Percentiles rank a stretch among this genome's conserved stretches.
Conservation (phyloP, 2,797 vertebrate species). For the Typhlichthys eigenmanni region DNA sequence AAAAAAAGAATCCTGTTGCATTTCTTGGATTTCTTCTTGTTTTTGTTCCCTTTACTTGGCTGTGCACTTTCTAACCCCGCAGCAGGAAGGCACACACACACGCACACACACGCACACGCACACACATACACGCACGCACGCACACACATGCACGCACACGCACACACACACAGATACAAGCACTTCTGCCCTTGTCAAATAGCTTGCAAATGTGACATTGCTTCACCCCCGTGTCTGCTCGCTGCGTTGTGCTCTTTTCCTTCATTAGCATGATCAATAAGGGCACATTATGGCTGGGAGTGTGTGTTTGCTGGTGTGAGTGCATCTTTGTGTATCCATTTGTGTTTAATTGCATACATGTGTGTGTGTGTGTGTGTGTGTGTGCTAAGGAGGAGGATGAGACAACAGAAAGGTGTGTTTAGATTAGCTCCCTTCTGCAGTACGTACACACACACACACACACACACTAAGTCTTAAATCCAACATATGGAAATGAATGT, state of each 20-base stretch:
- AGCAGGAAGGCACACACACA: constrained; percentile 3
- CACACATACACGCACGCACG: constrained; percentile 6
- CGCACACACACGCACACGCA: constrained; percentile 7
- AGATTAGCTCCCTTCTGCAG: too few species aligned
- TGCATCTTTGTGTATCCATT: neutral
- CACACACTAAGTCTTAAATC: constrained; percentile 14
- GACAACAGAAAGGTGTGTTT: too few species aligned
- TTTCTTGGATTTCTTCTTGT: neutral
- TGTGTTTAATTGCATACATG: constrained; percentile 1
- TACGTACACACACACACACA: constrained; percentile 6
- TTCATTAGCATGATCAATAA: constrained; percentile 68
- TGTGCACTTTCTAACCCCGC: neutral
- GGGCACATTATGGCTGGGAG: constrained; percentile 37
- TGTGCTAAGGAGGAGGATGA: too few species aligned
- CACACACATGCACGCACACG: constrained; percentile 8
- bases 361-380: constrained; percentile 3
- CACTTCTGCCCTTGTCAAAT: constrained; percentile 27
- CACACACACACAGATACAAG: constrained; percentile 2
- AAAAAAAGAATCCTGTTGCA: too few species aligned
- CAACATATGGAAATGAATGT: constrained; percentile 33
- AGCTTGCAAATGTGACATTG: constrained; percentile 50
- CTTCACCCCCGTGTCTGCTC: constrained; percentile 51
- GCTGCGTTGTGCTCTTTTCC: constrained; percentile 51
- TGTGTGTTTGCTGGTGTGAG: neutral
- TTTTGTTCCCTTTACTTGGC: neutral